These are phyloP conservation scores for Endotricha flammealis DNA, from an alignment of 2,888 invertebrate species.

Conservation along the genomic window DNA sequence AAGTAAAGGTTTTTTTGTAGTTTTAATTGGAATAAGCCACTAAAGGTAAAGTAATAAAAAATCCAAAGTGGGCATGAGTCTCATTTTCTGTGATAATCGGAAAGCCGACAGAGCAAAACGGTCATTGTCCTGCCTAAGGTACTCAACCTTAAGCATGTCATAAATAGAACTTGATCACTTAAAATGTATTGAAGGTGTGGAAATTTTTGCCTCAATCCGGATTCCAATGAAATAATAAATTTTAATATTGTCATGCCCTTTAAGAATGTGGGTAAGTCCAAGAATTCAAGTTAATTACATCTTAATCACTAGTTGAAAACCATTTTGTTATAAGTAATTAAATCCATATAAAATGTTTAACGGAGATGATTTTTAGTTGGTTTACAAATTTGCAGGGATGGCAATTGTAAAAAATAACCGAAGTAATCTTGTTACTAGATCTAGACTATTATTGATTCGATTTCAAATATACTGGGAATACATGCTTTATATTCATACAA, in stretches of 20 bases:
- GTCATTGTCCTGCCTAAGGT: conserved; percentile 41
- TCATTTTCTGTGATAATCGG: conserved; percentile 25
- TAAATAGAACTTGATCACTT: conserved; percentile 16
- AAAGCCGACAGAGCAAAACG: conserved; percentile 36
- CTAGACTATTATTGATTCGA: too few relatives aligned
- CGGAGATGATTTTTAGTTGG: too few relatives aligned
- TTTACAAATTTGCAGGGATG: too few relatives aligned
- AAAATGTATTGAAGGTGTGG: neutral
- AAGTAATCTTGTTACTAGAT: too few relatives aligned
- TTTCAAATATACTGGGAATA: too few relatives aligned
- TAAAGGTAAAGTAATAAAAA: too few relatives aligned
- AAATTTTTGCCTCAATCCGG: conserved; percentile 1
- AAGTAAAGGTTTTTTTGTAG: too few relatives aligned
- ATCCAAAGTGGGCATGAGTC: neutral
- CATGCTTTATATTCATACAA: too few relatives aligned
- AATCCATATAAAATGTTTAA: too few relatives aligned
- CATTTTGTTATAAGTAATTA: too few relatives aligned
- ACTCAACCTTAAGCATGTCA: conserved; percentile 23
- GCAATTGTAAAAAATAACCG: too few relatives aligned
- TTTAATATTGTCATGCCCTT: neutral
- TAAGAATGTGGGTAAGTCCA: neutral
- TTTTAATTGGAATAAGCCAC: too few relatives aligned
- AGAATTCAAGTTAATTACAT: neutral
- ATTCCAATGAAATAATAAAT: neutral
- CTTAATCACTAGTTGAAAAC: neutral